These are phyloP conservation scores for Antheraea yamamai DNA, from an alignment of 2,888 invertebrate species.

Conservation along the genomic window DNA sequence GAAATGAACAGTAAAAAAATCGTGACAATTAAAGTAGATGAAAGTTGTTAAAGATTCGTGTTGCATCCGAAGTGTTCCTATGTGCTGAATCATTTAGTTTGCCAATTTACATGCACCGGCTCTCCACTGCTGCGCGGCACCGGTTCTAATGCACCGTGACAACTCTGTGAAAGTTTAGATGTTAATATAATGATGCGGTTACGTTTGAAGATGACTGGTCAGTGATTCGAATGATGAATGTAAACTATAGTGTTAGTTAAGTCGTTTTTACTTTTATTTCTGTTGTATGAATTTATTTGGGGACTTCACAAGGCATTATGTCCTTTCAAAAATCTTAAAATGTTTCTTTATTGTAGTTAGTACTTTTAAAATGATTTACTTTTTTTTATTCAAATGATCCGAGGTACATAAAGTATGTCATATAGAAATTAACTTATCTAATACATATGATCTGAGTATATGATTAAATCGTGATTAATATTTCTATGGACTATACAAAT, in stretches of 20 bases:
- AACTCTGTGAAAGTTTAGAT: constrained; percentile 23
- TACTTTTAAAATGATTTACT: neutral
- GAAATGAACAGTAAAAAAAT: neutral
- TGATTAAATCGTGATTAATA: neutral
- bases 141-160: constrained; percentile 19
- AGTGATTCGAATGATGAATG: constrained; percentile 27
- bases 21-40: constrained; percentile 12
- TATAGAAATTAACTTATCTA: neutral
- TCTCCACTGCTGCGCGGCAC: neutral
- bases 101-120: constrained; percentile 20
- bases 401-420: neutral
- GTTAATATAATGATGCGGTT: constrained; percentile 20
- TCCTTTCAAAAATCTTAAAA: neutral
- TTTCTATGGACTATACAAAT: neutral
- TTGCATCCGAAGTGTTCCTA: constrained; percentile 15
- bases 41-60: constrained; percentile 22
- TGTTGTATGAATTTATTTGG: neutral
- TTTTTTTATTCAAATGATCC: neutral
- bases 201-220: constrained; percentile 19
- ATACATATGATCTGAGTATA: neutral
- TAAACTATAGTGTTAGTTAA: constrained; percentile 14
- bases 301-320: neutral
- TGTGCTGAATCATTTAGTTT: constrained; percentile 19
- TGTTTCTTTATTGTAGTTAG: neutral
- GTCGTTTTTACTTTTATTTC: neutral